A percentile compares a stretch with the other conserved stretches of the same genome.
Evolutionary conservation across 92 coral and sea anemone species (phyloP).

Genomic region (Umimayanthus kanabou): DNA sequence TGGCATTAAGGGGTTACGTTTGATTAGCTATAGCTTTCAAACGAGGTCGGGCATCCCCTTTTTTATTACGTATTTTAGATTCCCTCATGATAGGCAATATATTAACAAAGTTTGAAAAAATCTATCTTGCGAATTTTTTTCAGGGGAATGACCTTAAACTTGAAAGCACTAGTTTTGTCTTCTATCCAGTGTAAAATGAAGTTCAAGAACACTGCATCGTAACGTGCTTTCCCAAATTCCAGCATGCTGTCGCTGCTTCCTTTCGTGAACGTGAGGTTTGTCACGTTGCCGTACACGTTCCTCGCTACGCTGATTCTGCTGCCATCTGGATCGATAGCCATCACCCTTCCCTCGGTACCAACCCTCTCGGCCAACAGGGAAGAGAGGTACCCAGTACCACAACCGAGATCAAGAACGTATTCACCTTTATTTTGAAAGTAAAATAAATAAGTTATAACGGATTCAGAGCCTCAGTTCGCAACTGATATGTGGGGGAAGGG

Average conservation of each 20-base stretch:
- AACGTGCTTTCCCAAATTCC: background rate
- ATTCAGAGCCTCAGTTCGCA: too few species aligned
- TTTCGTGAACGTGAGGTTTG: background rate
- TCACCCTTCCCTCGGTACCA: background rate
- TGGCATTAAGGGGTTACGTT: too few species aligned
- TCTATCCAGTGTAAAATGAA: background rate
- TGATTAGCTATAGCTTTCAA: too few species aligned
- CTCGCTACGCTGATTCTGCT: too few species aligned
- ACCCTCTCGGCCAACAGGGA: background rate
- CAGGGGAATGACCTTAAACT: background rate
- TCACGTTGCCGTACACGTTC: too few species aligned
- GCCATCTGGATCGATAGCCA: too few species aligned
- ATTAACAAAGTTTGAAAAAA: too few species aligned
- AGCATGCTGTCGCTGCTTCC: background rate
- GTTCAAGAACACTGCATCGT: background rate
- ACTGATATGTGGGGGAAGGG: too few species aligned
- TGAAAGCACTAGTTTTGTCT: background rate
- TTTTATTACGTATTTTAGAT: too few species aligned
- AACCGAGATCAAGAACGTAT: background rate
- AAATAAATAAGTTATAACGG: background rate
- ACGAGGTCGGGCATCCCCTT: too few species aligned
- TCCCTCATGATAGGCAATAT: too few species aligned
- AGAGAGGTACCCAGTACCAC: constrained; percentile 1
- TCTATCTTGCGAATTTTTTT: too few species aligned
- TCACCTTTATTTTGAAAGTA: background rate